Base-by-base conservation (phyloP, 2,888 invertebrate genomes). In the Carabus problematicus region DNA sequence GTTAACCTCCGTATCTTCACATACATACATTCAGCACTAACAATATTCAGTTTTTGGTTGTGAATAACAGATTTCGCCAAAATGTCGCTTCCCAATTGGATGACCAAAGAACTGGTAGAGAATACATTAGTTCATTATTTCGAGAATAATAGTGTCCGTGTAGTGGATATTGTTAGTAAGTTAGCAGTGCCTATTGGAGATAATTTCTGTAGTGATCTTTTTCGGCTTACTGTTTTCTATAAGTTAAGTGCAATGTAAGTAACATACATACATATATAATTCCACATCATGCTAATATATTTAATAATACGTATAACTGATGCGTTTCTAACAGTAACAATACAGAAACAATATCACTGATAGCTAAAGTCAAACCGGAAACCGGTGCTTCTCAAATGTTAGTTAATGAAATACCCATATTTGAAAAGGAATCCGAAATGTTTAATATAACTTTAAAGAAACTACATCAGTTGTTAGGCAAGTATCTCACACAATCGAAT, bases 341-440 rank as follows among this genome's bases (percentile, higher is more conserved):
- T 58, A 72, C 71, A 62, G 72, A 76, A 59, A 70, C 73, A 6
- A 73, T 78, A 41, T 78, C 79, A 0, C 72, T 80, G 8, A 78
- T 80, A 45, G 74, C 79, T 14, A 80, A 80, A 77, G 76, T 75
- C 58, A 75, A 75, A 55, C 77, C 78, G n/a, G 77, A 77, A 39
- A 75, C 75, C 14, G 74, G 82, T 2, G 76, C 79, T 6, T 85
- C 85, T 12, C 80, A 81, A 52, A 76, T 78, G 8, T 79, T 84
- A 40, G 79, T 82, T 42, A 83, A 77, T 75, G 84, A 82, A 39
- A 55, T 82, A 39, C 80, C 82, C 1, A 80, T 83, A 7, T 84
- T 83, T 74, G 76, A 80, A 71, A 82, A 81, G 42, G 84, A 85
- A 75, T 80, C 79, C 16, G 80, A 82, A 72, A 83, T 85, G 79